These are phyloP conservation scores for Cyanoderma ruficeps DNA, from an alignment of 2,113 vertebrate genomes.

Conservation along the genomic window DNA sequence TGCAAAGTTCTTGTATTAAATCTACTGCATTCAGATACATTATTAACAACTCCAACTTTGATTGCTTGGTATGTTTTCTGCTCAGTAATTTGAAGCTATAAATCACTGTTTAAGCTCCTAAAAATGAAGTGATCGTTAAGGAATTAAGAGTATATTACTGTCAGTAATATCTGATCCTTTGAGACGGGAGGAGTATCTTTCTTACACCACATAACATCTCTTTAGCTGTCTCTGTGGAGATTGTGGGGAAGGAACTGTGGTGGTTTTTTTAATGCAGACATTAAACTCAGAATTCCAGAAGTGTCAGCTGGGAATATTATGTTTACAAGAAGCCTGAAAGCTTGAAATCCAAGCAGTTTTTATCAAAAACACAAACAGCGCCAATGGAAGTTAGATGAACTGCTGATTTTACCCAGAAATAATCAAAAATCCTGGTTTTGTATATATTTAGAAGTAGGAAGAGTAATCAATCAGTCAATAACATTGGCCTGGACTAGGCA, in stretches of 20 bases:
- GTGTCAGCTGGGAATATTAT: slow-evolving; percentile 8
- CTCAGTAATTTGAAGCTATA: slow-evolving; percentile 42
- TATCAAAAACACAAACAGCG: neutral
- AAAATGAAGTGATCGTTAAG: slow-evolving; percentile 51
- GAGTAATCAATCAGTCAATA: neutral
- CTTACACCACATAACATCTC: neutral
- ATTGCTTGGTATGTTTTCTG: slow-evolving; percentile 54
- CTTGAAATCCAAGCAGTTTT: slow-evolving; percentile 31
- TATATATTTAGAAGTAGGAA: neutral
- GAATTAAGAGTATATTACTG: slow-evolving; percentile 52
- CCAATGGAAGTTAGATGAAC: neutral
- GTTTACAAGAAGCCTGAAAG: neutral
- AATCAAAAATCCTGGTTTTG: neutral
- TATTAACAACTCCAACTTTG: slow-evolving; percentile 17
- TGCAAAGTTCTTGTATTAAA: neutral
- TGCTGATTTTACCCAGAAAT: neutral
- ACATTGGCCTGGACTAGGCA: neutral
- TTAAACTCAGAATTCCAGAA: slow-evolving; percentile 27
- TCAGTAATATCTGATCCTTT: slow-evolving; percentile 8
- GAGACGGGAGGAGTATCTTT: slow-evolving; percentile 40
- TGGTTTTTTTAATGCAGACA: neutral
- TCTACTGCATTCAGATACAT: neutral
- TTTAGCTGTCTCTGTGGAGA: neutral
- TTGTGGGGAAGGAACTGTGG: neutral
- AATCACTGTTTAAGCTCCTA: slow-evolving; percentile 54